Base-by-base conservation (phyloP, 2,888 invertebrate genomes). In the Trichopria drosophilae region DNA sequence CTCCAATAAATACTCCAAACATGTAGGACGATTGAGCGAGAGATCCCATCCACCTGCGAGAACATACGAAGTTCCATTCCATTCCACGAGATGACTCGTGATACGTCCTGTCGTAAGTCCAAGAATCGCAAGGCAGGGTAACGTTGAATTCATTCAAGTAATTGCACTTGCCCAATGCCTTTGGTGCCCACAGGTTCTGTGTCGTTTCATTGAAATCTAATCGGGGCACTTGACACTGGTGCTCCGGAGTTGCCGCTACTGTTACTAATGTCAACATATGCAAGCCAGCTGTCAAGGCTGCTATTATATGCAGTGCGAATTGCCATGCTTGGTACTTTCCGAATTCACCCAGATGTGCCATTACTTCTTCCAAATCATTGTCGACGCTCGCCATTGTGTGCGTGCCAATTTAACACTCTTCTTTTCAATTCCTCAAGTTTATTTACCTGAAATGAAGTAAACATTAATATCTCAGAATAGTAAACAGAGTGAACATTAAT, bases 31-130 rank as follows among this genome's bases (percentile, higher is more conserved):
- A 84, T 69, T 92, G 91, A 0, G 89, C 86, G 15, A 89, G 71
- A 1, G 91, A 86, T 2, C 88, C 87, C 84, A 86, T 86, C 90
- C 90, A 92, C 57, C 89, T 79, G 52, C 80, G 78, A 57, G 85
- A 82, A 68, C 93, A 93, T 1, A 92, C 88, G 42, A 91, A 82
- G 67, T 86, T 77, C 91, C 91, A 92, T 72, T 93, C 90, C 12
- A 90, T 89, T 6, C 84, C 84, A 40, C 87, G 81, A 0, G 90
- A 88, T 0, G 86, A 83, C 49, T 82, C 74, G 59, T 87, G 85
- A 65, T 88, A 88, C 0, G 83, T 86, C 6, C 79, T 79, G 65
- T 91, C 88, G 69, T 84, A 92, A 1, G 86, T 84, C 81, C 85
- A 91, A 0, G 80, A 75, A 6, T 71, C 63, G 61, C 84, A 85